Percentiles rank a stretch among this genome's conserved stretches.
phyloP scores from a whole-genome alignment of 2,888 invertebrate genomes.

The Thumatha senex region DNA sequence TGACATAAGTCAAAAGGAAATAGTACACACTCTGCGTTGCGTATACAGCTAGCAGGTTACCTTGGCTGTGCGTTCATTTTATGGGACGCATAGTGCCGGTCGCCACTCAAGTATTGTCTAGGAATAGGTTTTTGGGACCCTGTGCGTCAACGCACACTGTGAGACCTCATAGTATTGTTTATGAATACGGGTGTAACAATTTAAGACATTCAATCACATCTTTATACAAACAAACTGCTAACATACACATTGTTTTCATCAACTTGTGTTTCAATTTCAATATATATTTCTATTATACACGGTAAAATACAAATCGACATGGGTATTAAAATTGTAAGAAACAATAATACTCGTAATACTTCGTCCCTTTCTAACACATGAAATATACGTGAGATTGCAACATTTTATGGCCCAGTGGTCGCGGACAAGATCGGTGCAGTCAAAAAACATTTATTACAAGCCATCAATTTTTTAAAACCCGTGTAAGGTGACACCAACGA shows the following conservation, averaged over 20 bases:
- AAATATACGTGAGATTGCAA: slow-evolving; percentile 36
- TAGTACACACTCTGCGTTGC: no score
- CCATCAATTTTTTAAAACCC: slow-evolving; percentile 75
- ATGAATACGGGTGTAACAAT: slow-evolving; percentile 12
- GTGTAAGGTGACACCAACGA: slow-evolving; percentile 72
- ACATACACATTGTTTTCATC: slow-evolving; percentile 48
- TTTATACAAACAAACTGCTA: slow-evolving; percentile 40
- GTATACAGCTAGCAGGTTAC: no score
- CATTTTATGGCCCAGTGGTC: slow-evolving; percentile 57
- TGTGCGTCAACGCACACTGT: no score
- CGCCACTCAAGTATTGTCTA: no score
- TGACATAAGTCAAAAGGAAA: no score
- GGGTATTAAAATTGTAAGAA: slow-evolving; percentile 59
- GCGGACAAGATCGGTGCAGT: slow-evolving; percentile 60
- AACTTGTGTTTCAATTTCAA: slow-evolving; percentile 55
- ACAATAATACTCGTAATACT: slow-evolving; percentile 46
- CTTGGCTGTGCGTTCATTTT: no score
- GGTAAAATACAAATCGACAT: slow-evolving; percentile 62
- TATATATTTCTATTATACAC: slow-evolving; percentile 48
- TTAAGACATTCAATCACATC: slow-evolving; percentile 29
- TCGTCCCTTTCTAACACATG: slow-evolving; percentile 42
- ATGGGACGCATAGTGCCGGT: no score
- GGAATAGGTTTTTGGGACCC: no score
- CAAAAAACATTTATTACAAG: slow-evolving; percentile 76
- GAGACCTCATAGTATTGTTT: neutral